Conservation (phyloP, 2,113 vertebrate species). For the Petromus typicus region DNA sequence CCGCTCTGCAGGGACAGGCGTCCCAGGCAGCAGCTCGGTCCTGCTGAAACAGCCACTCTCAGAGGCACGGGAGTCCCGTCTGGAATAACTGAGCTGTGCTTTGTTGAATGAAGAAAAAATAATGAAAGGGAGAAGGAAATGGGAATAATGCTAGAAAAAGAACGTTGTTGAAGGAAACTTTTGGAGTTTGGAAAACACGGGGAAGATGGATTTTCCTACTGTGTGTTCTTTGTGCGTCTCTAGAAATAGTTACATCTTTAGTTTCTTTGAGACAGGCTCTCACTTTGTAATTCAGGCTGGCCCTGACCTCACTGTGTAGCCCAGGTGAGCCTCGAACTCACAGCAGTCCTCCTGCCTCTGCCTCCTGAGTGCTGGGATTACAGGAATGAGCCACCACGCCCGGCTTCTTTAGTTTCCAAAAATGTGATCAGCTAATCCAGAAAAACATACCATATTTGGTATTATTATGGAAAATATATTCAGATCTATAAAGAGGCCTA, state of each 20-base stretch:
- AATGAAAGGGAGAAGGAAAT: background rate
- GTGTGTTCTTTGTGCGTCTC: background rate
- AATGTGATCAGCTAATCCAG: constrained; percentile 7
- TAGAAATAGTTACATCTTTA: constrained; percentile 28
- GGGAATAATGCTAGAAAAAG: background rate
- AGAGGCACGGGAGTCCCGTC: background rate
- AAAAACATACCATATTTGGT: background rate
- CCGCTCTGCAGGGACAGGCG: background rate
- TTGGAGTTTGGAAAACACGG: background rate
- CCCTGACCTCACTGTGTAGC: too few species aligned
- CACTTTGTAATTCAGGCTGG: too few species aligned
- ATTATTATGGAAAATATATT: background rate
- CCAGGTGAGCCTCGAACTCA: too few species aligned
- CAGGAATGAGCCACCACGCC: too few species aligned
- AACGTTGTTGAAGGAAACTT: background rate
- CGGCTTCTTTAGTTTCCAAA: too few species aligned
- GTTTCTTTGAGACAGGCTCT: too few species aligned
- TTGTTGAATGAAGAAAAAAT: background rate
- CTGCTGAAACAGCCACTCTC: background rate
- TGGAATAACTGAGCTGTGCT: background rate
- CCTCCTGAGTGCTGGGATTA: too few species aligned
- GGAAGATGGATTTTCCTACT: background rate
- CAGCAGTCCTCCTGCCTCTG: too few species aligned
- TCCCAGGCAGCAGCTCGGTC: too few species aligned
- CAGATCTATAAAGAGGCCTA: background rate